Base-by-base conservation (phyloP, 2,113 vertebrate genomes). In the Epinephelus fuscoguttatus region DNA sequence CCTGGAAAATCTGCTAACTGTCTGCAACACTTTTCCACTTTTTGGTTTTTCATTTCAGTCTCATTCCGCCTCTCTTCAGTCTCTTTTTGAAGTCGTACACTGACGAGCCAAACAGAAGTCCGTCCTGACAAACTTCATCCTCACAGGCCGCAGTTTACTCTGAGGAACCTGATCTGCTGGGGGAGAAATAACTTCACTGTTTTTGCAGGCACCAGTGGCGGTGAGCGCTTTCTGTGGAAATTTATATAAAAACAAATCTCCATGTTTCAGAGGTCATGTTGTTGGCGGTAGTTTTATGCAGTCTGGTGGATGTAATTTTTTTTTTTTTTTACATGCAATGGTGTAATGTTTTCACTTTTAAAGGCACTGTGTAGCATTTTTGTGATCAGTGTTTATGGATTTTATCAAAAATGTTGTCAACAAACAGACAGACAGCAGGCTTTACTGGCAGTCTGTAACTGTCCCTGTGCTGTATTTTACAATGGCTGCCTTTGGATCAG, bases 81-180 rank as follows among this genome's bases (percentile, higher is more conserved):
- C 10, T 45, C 25, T 63, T 50, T 85, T 18, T 66, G 6, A 81
- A 59, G n/a, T 45, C n/a, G 25, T 5, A 3, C 56, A 2, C 11
- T 53, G 33, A 84, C 42, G 56, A 71, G 75, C n/a, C 37, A 70
- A 71, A 59, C 52, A 33, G 40, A 63, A 70, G 64, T 84, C 52
- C 21, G 64, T 78, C 52, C 23, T 49, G 47, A 72, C 40, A 52
- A 59, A 60, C 21, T 13, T 33, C 30, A 40, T 67, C 70, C 61
- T 67, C 40, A 12, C 49, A 30, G 55, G 61, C 33, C 4, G 11
- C 60, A 9, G 21, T 77, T 64, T 6, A 10, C 11, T 68, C 53
- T 42, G n/a, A 74, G 69, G 37, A 47, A 53, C 19, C 42, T 6
- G 23, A 69, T 45, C 27, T 62, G 7, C 23, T 68, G 56, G 25